These are phyloP conservation scores for Globia sparganii DNA, from an alignment of 2,888 invertebrate species.

Conservation along the genomic window DNA sequence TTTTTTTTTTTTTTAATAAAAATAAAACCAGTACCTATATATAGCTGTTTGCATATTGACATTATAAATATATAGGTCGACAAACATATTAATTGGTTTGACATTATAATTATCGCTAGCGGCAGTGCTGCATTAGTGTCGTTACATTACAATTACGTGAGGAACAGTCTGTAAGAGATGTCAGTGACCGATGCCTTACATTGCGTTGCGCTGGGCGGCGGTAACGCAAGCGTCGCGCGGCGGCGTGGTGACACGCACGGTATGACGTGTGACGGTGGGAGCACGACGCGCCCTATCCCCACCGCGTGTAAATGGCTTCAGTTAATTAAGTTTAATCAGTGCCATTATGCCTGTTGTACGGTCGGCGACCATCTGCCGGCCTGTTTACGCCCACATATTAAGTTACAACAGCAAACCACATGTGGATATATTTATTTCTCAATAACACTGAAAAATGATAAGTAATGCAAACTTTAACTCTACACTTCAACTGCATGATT, in stretches of 20 bases:
- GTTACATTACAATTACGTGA: constrained; percentile 43
- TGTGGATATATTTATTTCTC: constrained; percentile 66
- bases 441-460: constrained; percentile 62
- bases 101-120: constrained; percentile 22
- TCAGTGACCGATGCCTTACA: constrained; percentile 80
- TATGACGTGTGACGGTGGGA: constrained; percentile 62
- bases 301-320: constrained; percentile 88
- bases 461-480: background rate
- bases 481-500: constrained; percentile 1
- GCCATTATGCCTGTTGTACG: constrained; percentile 78
- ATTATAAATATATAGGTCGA: constrained; percentile 20
- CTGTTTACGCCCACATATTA: constrained; percentile 87
- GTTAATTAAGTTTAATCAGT: constrained; percentile 90
- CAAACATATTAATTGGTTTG: constrained; percentile 22
- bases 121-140: constrained; percentile 18
- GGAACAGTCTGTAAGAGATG: constrained; percentile 62
- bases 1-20: constrained; percentile 39
- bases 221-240: constrained; percentile 42
- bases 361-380: constrained; percentile 84
- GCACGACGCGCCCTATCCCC: constrained; percentile 73
- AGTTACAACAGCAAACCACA: constrained; percentile 78
- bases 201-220: constrained; percentile 42
- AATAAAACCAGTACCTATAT: constrained; percentile 18
- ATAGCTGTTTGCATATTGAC: constrained; percentile 21
- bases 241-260: constrained; percentile 57